Base-by-base conservation (phyloP, 2,113 vertebrate genomes). In the Mus spicilegus region DNA sequence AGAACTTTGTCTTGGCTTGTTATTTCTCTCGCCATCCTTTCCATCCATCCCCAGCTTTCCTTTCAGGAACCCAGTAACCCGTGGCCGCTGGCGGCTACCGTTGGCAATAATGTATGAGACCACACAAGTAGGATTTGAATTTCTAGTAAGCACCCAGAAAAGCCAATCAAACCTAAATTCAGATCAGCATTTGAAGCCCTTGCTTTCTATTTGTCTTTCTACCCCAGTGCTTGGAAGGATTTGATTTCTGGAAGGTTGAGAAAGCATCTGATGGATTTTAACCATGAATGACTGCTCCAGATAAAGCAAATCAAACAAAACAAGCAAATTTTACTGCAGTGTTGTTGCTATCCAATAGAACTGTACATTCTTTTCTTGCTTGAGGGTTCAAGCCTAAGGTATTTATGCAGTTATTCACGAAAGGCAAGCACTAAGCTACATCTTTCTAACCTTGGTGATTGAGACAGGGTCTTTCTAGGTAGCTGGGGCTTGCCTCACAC, bases 111-210 rank as follows among this genome's bases (percentile, higher is more conserved):
- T 19, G 51, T 85, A 42, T 85, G 65, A 91, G 49, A 51, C 30
- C 26, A 93, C 36, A 58, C 36, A 76, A 87, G 22, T 70, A 93
- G 63, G 17, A 93, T 93, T 88, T 93, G 70, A 75, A 51, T 67
- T 58, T 76, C 73, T 86, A 87, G 91, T 75, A 87, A 49, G 46
- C 26, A 54, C 46, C 24, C 58, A 84, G 81, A 84, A 82, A 39
- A 82, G 24, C 10, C 36, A 58, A 54, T 46, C 78, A 92, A 77
- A 87, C 26, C 22, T 72, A 28, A 96, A 61, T 26, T 61, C 42
- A 65, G 58, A 7, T 39, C 81, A 92, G 80, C 54, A 46, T 87
- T 58, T 54, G 67, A 95, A 87, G 8, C 20, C 26, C 28, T 63
- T 39, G 36, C 72, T 14, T 13, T 24, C 36, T 17, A 11, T 33